Base-by-base conservation (phyloP, 2,888 invertebrate genomes). In the Ctenicera cuprea region DNA sequence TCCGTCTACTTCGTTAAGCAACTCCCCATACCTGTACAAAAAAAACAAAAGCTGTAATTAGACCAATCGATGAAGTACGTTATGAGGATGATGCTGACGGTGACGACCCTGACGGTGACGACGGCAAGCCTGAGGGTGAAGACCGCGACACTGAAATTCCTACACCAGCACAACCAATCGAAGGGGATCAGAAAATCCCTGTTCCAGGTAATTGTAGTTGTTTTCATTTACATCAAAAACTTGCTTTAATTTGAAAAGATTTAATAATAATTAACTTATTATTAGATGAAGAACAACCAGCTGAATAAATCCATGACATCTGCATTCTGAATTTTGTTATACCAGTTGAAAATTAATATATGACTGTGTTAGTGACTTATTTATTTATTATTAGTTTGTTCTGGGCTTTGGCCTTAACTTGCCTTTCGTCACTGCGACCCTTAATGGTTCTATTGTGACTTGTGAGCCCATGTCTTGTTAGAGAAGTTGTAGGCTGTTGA, bases 1-100 rank as follows among this genome's bases (percentile, higher is more conserved):
- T n/a, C n/a, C n/a, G n/a, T n/a, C n/a, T n/a, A n/a, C n/a, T n/a
- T n/a, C n/a, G n/a, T n/a, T n/a, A n/a, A n/a, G n/a, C n/a, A n/a
- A n/a, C n/a, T n/a, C n/a, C n/a, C n/a, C n/a, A n/a, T n/a, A n/a
- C n/a, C n/a, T n/a, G n/a, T n/a, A n/a, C n/a, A n/a, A n/a, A n/a
- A n/a, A n/a, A n/a, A n/a, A n/a, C n/a, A n/a, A n/a, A n/a, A n/a
- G n/a, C n/a, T n/a, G n/a, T n/a, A n/a, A n/a, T n/a, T n/a, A n/a
- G n/a, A n/a, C n/a, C n/a, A n/a, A n/a, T n/a, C 82, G 93, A 93
- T 83, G 93, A 92, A 14, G 89, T 91, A 54, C 92, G 92, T 73
- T 91, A 90, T 71, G 91, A 92, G 48, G 90, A 89, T 5, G 87
- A 87, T 52, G 85, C 85, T 3, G 88, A 88, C 48, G 86, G 84